Evolutionary conservation across 2,113 vertebrate genomes (phyloP), one percentile per base, ranked within the genome.

Genomic region (Erinaceus europaeus): DNA sequence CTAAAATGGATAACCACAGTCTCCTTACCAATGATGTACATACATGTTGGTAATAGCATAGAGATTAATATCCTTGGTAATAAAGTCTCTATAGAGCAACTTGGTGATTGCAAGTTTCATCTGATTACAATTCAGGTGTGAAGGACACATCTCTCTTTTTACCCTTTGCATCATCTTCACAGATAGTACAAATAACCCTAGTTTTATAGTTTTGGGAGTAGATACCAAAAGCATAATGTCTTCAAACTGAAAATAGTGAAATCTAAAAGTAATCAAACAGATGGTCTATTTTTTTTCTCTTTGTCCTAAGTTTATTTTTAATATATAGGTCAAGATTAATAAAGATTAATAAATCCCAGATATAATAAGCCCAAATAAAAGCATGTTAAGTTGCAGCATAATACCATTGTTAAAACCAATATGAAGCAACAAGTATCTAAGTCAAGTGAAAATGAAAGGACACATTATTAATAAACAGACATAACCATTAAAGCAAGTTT

Each of bases 261-360:
- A 52, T 44, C 14, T n/a, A 53, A 61, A 69, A 14, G 23, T 75
- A 6, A 36, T 10, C 14, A 42, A 71, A 78, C 11, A 46, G 32
- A 84, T 86, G 32, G 40, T 48, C 40, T 90, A 80, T 64, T 42
- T n/a, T n/a, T n/a, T n/a, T n/a, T n/a, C n/a, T n/a, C n/a, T n/a
- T n/a, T n/a, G n/a, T n/a, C n/a, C n/a, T n/a, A n/a, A n/a, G n/a
- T n/a, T n/a, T n/a, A n/a, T n/a, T n/a, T n/a, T n/a, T n/a, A n/a
- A n/a, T n/a, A n/a, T n/a, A n/a, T n/a, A n/a, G n/a, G n/a, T n/a
- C n/a, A n/a, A n/a, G n/a, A 50, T 80, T 36, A 90, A 88, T 38
- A 8, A 64, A 8, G 48, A 84, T 32, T 50, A 85, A 84, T 7
- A 20, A 68, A 78, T 77, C 82, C 34, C 71, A 79, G 42, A 27